These are phyloP conservation scores for Lacanobia wlatinum DNA, from an alignment of 2,888 invertebrate species.

Conservation along the genomic window DNA sequence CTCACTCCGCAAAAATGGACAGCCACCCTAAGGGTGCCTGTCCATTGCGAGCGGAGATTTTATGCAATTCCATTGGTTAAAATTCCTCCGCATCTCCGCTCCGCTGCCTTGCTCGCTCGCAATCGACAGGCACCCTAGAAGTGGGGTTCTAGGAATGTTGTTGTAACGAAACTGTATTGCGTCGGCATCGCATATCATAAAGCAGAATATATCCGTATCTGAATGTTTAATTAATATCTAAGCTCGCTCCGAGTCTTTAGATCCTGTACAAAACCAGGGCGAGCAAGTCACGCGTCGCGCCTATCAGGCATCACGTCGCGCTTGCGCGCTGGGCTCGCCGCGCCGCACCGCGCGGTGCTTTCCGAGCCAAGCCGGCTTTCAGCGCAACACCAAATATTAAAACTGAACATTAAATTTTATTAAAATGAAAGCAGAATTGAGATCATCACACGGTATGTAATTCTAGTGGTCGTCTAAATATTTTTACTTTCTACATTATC, in stretches of 20 bases:
- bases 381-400: conserved; percentile 62
- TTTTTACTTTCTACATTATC: conserved; percentile 71
- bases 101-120: too few relatives aligned
- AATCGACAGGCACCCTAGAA: neutral
- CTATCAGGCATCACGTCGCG: conserved; percentile 79
- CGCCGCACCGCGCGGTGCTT: conserved; percentile 44
- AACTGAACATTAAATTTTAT: conserved; percentile 63
- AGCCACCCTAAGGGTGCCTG: neutral
- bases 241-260: conserved; percentile 79
- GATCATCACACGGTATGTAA: conserved; percentile 69
- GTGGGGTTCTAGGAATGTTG: conserved; percentile 9
- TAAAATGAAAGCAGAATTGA: conserved; percentile 70
- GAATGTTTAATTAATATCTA: conserved; percentile 85
- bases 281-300: conserved; percentile 86
- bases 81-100: too few relatives aligned
- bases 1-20: too few relatives aligned
- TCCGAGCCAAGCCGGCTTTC: conserved; percentile 44
- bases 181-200: conserved; percentile 55
- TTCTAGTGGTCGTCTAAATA: conserved; percentile 68
- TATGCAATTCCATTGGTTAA: too few relatives aligned
- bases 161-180: conserved; percentile 34
- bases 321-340: conserved; percentile 55
- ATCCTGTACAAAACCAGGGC: conserved; percentile 88
- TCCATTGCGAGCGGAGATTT: too few relatives aligned
- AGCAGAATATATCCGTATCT: conserved; percentile 70